Conservation (phyloP, 1,140 invertebrate species). For the Drosophila funebris region DNA sequence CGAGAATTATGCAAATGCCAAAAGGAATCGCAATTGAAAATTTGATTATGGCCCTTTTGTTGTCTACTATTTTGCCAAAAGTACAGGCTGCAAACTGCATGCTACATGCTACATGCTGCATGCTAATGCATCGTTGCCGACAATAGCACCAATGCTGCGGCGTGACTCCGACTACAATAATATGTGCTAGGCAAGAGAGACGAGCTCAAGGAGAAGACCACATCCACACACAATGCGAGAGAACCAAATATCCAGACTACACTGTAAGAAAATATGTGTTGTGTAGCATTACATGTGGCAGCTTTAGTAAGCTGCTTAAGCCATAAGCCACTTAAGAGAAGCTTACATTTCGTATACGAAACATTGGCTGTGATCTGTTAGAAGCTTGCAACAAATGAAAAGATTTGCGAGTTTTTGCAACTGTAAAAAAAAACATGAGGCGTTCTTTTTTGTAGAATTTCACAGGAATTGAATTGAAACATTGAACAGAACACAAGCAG, state of each 20-base stretch:
- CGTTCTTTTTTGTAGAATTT: constrained; percentile 34
- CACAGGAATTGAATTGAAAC: constrained; percentile 67
- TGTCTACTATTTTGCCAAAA: constrained; percentile 10
- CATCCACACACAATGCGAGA: neutral
- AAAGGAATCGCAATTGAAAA: constrained; percentile 51
- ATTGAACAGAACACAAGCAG: constrained; percentile 62
- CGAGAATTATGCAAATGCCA: constrained; percentile 53
- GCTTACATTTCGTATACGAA: constrained; percentile 34
- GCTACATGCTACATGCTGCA: constrained; percentile 30
- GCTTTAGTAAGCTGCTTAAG: constrained; percentile 13
- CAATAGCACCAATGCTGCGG: constrained; percentile 41
- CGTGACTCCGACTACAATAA: constrained; percentile 43
- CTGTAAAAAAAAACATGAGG: too few relatives aligned
- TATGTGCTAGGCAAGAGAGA: constrained; percentile 2
- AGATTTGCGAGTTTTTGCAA: constrained; percentile 9
- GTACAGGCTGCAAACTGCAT: constrained; percentile 12
- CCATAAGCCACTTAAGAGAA: neutral
- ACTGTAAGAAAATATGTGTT: constrained; percentile 33
- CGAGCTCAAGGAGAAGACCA: neutral
- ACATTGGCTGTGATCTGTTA: neutral
- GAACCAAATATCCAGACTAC: constrained; percentile 4
- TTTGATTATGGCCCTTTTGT: constrained; percentile 46
- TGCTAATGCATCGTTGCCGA: constrained; percentile 51
- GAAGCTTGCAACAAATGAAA: neutral
- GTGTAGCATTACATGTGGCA: neutral